These are phyloP conservation scores for Microtus californicus DNA, from an alignment of 2,797 vertebrate species.

Conservation along the genomic window DNA sequence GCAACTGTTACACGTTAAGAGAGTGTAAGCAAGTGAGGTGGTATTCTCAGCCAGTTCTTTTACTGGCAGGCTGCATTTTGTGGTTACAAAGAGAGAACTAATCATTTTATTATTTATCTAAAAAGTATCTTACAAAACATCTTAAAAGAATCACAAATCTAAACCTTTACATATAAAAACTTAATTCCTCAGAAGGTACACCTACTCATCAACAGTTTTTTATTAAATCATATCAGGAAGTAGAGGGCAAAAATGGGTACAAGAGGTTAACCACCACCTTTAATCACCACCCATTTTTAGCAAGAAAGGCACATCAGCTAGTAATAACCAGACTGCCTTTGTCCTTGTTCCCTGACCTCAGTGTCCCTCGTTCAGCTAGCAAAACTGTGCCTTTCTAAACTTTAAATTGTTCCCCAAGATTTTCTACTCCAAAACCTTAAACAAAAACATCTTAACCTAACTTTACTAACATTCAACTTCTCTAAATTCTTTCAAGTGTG, in stretches of 20 bases:
- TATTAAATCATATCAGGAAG: neutral
- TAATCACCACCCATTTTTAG: neutral
- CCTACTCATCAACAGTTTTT: neutral
- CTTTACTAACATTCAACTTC: neutral
- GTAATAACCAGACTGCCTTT: too few relatives aligned
- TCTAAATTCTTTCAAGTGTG: neutral
- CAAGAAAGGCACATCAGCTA: neutral
- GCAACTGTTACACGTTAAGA: neutral
- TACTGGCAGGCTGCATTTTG: neutral
- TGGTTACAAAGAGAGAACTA: neutral
- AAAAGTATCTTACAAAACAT: neutral
- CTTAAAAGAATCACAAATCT: neutral
- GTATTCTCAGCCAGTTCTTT: neutral
- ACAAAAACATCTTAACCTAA: neutral
- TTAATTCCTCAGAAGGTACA: neutral
- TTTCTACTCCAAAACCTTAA: neutral
- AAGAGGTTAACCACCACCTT: neutral
- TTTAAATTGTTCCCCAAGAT: neutral
- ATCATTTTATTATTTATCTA: neutral
- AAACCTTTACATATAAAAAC: neutral
- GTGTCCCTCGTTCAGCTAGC: neutral
- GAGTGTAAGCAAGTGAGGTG: neutral
- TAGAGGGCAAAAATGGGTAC: neutral
- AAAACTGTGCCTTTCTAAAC: neutral
- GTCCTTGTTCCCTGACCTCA: neutral